Percentiles rank a stretch among this genome's conserved stretches.
These are phyloP conservation scores for Rallus crepitans DNA, from an alignment of 2,797 vertebrate genomes.

Conservation along the genomic window DNA sequence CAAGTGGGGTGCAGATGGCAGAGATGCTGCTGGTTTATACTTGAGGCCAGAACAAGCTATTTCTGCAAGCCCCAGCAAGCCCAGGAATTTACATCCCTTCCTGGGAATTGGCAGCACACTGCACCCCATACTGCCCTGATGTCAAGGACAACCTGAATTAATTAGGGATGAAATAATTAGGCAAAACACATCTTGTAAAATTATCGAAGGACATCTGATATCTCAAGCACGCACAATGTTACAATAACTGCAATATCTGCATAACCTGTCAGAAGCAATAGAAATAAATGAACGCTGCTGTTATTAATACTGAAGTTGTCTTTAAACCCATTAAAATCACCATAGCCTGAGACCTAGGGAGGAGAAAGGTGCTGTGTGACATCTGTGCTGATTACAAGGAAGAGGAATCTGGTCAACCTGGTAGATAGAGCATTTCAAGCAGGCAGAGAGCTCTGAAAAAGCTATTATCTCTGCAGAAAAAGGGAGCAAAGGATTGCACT, in stretches of 20 bases:
- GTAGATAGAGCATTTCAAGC: conserved; percentile 14
- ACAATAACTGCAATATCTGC: conserved; percentile 35
- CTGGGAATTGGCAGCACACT: background rate
- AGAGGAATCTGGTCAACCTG: conserved; percentile 47
- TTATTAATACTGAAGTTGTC: conserved; percentile 35
- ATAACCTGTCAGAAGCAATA: conserved; percentile 47
- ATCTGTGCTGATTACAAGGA: background rate
- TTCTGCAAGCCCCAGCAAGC: conserved; percentile 13
- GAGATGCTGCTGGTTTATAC: background rate
- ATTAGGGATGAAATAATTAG: conserved; percentile 42
- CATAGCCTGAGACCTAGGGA: background rate
- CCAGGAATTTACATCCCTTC: conserved; percentile 16
- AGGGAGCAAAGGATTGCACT: background rate
- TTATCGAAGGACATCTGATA: conserved; percentile 38
- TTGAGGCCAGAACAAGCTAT: background rate
- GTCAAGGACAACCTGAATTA: background rate
- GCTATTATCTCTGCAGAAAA: conserved; percentile 8
- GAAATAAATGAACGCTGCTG: background rate
- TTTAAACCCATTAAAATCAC: conserved; percentile 50
- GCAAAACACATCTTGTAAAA: conserved; percentile 53
- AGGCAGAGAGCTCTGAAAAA: conserved; percentile 38
- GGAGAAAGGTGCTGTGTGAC: conserved; percentile 17
- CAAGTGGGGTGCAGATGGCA: rapidly evolving
- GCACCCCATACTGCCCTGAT: rapidly evolving
- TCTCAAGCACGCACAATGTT: background rate